Evolutionary conservation across 2,113 vertebrate species (phyloP), one percentile per base, ranked within the genome.

Genomic region (Aptenodytes patagonicus): DNA sequence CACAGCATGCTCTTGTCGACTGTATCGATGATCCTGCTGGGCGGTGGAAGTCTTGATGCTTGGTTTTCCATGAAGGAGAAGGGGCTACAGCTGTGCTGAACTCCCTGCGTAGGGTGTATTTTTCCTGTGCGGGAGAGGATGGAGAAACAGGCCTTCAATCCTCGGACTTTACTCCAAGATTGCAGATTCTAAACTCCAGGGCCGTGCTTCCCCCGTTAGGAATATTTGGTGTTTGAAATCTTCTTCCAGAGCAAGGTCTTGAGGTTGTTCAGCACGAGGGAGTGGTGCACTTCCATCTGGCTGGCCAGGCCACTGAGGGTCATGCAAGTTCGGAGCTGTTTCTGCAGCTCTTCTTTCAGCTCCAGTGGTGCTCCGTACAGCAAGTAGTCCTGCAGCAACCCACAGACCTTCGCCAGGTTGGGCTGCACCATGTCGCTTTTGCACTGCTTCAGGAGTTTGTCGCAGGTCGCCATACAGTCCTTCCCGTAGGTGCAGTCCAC

Each of bases 251-350:
- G 98, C 85, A 99, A 96, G 1, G 99, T 99, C 98, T 99, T 99
- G 83, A 99, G 99, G 97, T 99, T 99, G 98, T 99, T 99, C 25
- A 99, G 98, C 91, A 99, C 99, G 9, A 99, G 98, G 0, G 99
- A 99, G 89, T 99, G 99, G 95, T 99, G 99, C 20, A 99, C 99
- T 90, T 99, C 99, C 99, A 99, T 99, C 97, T 99, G 99, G 89
- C 99, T 99, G 57, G 99, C 99, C 95, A 99, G 96, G 15, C 99
- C 99, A 1, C 99, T 99, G 81, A 99, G 99, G 5, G 99, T 99
- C 96, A 98, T 98, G 58, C 99, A 99, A 21, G 99, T 99, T 89
- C 98, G 99, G 24, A 99, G 98, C 98, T 99, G 99, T 55, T 98
- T 98, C 93, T 99, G 98, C 96, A 99, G 98, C 96, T 99, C 99